Evolutionary conservation across 2,797 vertebrate genomes (phyloP), one percentile per base, ranked within the genome.

Genomic region (Pseudochirops cupreus): DNA sequence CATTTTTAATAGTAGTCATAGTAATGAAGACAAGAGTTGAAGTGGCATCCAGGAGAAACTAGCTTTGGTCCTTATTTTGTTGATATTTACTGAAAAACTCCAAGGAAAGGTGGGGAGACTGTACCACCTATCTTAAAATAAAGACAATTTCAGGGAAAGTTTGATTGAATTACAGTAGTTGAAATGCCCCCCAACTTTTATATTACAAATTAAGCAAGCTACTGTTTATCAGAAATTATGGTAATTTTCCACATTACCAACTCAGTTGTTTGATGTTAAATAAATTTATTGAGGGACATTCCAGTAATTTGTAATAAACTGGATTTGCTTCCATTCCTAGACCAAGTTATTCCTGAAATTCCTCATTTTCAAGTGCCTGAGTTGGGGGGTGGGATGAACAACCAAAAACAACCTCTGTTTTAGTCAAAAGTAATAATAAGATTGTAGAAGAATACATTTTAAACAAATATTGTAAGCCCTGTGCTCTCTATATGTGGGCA

Each of bases 341-440:
- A 53, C 31, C 31, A 91, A 91, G 29, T 53, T 52, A 82, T 90
- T 94, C 46, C 74, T 82, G 90, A 96, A 93, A 94, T 96, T n/a
- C 90, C 59, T 96, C 56, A 62, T 92, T 97, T 96, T 94, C 16
- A 97, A 97, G 97, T 97, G 95, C 96, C 96, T 98, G 90, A 87
- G 58, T n/a, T 92, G 26, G n/a, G 56, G 74, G 56, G 62, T 55
- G 18, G 39, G 28, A 39, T 92, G 52, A 92, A 96, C 26, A 87
- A 89, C 95, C 93, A n/a, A 87, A 87, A 91, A 91, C 16, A 55
- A 53, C 54, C 53, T 53, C 54, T 7, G 89, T 93, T 97, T 67
- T 96, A 89, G 91, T 53, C 93, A 94, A 91, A 96, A 50, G 56
- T 96, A 90, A 33, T 31, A 90, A 31, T 14, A 55, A 91, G n/a